Evolutionary conservation across 2,113 vertebrate genomes (phyloP), one percentile per base, ranked within the genome.

Genomic region (Embiotoca jacksoni): DNA sequence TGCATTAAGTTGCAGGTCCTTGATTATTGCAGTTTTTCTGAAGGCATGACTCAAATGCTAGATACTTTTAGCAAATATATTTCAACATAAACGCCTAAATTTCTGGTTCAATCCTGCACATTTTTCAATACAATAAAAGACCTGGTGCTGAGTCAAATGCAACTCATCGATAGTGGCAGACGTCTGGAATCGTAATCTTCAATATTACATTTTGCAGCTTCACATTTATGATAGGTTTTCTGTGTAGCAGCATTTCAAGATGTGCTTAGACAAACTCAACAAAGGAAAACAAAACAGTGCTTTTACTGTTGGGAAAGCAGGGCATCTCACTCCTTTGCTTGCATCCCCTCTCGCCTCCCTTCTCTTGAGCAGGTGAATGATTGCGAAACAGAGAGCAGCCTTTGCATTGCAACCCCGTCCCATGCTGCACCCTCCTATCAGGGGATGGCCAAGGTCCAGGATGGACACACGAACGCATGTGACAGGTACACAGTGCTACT

Each of bases 381-480:
- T 78, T 94, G 88, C 52, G 36, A 86, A 89, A 85, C 87, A 75
- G 84, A 93, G 76, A 71, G 73, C 67, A 69, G 85, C 81, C 67
- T 70, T 89, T 85, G 89, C 88, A 83, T 80, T 84, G 82, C 85
- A 56, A 90, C 81, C 55, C 65, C 68, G 58, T 83, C 89, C 92
- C 75, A 91, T 93, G 93, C 90, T 89, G 90, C 86, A 91, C 89
- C 85, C 82, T 92, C 89, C 90, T 93, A 89, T 92, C 94, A 94
- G 94, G 95, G 95, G 92, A 96, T 96, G 95, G 95, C 95, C 93
- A 90, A 93, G 89, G 94, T 95, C 93, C 94, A 94, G 93, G 93
- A 95, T 96, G 95, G 95, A 93, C 93, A 94, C 81, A 91, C 88
- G 88, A 91, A 94, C 59, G 80, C 92, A 90, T 90, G 86, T 92